A percentile compares a stretch with the other conserved stretches of the same genome.
These are phyloP conservation scores for Disparrhopalites patrizii DNA, from an alignment of 2,888 invertebrate species.

Conservation along the genomic window DNA sequence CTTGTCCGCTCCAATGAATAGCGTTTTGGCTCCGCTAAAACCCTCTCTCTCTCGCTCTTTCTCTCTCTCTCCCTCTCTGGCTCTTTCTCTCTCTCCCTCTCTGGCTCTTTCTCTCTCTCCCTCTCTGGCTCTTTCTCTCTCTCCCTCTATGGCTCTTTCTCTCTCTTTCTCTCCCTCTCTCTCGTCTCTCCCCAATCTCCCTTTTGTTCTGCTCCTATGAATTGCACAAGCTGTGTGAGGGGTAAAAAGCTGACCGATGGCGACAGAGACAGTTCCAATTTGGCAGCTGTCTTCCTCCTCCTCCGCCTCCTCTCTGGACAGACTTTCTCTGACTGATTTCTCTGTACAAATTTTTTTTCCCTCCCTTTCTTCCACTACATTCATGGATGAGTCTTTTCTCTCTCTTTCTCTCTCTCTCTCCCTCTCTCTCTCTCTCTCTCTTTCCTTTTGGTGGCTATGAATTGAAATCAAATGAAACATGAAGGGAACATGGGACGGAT, in stretches of 20 bases:
- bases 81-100: too few species aligned
- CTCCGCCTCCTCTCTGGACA: slow-evolving; percentile 36
- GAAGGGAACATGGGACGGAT: slow-evolving; percentile 14
- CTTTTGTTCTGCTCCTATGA: slow-evolving; percentile 18
- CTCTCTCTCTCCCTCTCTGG: slow-evolving; percentile 8
- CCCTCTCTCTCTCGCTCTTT: too few species aligned
- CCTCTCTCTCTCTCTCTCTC: too few species aligned
- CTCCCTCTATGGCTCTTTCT: too few species aligned
- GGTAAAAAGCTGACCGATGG: slow-evolving; percentile 21
- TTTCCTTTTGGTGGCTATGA: too few species aligned
- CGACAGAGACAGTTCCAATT: slow-evolving; percentile 37
- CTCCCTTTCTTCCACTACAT: not conserved
- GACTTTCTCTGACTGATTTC: too few species aligned
- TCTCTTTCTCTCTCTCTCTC: too few species aligned
- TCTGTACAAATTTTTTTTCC: too few species aligned
- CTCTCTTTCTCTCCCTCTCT: not conserved
- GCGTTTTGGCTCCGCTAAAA: not conserved
- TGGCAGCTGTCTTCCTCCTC: slow-evolving; percentile 41
- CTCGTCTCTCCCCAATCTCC: too few species aligned
- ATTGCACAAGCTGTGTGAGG: not conserved
- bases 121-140: too few species aligned
- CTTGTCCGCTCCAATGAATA: slow-evolving; percentile 3
- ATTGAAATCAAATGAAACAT: slow-evolving; percentile 30
- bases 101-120: too few species aligned
- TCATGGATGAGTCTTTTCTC: too few species aligned